Conservation (phyloP, 2,797 vertebrate species). For the Trichosurus vulpecula region DNA sequence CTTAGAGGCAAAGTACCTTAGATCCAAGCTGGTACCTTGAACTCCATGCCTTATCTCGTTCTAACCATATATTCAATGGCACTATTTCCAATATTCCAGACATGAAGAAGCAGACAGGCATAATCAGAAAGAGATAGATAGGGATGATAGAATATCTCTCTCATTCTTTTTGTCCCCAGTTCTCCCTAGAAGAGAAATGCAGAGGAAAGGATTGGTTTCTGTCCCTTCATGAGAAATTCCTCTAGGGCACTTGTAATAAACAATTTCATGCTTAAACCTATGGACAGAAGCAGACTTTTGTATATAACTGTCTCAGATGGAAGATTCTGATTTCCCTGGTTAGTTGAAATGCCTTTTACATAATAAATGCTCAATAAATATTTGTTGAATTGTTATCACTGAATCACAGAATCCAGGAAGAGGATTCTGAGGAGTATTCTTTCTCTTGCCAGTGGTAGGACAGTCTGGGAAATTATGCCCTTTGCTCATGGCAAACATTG, state of each 20-base stretch:
- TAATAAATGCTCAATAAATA: neutral
- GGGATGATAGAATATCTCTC: neutral
- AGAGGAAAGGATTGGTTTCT: neutral
- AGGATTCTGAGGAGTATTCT: neutral
- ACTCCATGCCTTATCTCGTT: neutral
- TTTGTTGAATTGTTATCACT: neutral
- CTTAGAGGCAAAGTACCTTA: neutral
- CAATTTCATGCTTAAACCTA: neutral
- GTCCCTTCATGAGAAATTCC: neutral
- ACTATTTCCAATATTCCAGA: neutral
- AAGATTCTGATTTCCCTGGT: neutral
- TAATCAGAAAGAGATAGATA: neutral
- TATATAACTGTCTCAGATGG: neutral
- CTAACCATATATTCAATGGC: neutral
- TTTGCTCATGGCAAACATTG: neutral
- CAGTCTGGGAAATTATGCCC: neutral
- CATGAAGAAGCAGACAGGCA: neutral
- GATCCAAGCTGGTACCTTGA: neutral
- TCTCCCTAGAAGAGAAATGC: neutral
- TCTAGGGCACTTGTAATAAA: neutral
- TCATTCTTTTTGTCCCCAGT: neutral
- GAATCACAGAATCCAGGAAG: neutral
- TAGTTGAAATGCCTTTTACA: neutral
- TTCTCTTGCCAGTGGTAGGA: neutral
- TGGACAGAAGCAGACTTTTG: neutral